Percentiles rank a stretch among this genome's conserved stretches.
phyloP scores from a whole-genome alignment of 2,888 invertebrate species.

The Kryphioiulus occultus region DNA sequence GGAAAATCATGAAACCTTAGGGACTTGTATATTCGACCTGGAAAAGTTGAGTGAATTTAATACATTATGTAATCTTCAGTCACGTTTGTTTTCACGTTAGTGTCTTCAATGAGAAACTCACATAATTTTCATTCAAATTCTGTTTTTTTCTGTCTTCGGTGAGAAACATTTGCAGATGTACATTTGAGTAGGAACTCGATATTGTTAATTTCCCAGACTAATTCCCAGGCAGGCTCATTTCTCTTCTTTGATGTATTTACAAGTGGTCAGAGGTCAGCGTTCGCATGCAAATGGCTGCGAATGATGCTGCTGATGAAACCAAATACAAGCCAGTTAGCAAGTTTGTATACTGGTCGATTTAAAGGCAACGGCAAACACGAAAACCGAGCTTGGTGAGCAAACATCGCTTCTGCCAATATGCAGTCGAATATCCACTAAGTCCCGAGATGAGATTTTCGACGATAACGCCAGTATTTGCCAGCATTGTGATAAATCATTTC shows the following conservation, averaged over 20 bases:
- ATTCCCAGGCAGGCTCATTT: background rate
- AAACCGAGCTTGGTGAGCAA: background rate
- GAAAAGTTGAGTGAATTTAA: no score
- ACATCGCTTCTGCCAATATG: background rate
- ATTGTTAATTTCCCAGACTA: background rate
- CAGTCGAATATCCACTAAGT: no score
- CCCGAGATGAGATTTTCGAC: slow-evolving; percentile 2
- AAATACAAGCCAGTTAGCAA: background rate
- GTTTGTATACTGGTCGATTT: background rate
- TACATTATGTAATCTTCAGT: no score
- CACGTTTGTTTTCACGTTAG: no score
- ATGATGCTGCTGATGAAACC: background rate
- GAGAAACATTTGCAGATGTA: background rate
- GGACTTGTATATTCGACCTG: no score
- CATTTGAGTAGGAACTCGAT: background rate
- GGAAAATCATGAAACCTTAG: no score
- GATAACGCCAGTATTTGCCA: background rate
- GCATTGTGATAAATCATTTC: slow-evolving; percentile 2
- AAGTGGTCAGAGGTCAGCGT: background rate
- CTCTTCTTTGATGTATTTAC: background rate
- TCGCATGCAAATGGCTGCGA: background rate
- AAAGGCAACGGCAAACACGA: background rate
- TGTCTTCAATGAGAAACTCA: no score
- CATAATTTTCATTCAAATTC: no score
- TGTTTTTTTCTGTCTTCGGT: no score